Evolutionary conservation across 1,140 invertebrate species (phyloP).

Genomic region (Bombus ignitus): DNA sequence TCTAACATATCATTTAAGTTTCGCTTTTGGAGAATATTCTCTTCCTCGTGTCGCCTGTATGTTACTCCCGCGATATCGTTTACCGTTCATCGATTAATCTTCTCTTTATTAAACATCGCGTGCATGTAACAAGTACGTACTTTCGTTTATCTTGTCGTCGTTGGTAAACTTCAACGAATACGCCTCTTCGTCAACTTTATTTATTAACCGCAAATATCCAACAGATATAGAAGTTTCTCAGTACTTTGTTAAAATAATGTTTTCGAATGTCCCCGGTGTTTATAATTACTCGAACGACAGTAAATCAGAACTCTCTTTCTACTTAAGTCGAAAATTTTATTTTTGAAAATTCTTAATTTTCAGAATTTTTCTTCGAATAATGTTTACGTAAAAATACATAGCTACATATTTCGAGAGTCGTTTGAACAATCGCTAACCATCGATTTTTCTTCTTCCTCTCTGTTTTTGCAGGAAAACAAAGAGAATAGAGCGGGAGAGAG

Average conservation of each 20-base stretch:
- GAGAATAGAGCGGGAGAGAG: neutral
- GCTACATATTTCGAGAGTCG: no score
- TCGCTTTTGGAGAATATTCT: neutral
- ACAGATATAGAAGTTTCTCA: neutral
- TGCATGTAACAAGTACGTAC: neutral
- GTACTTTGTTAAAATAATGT: neutral
- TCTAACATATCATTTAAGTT: no score
- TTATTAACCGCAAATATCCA: neutral
- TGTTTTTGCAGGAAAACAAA: no score
- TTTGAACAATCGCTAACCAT: neutral
- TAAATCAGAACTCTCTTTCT: neutral
- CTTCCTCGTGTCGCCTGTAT: neutral
- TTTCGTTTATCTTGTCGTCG: neutral
- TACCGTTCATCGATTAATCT: neutral
- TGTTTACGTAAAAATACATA: neutral
- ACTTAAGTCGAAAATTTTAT: neutral
- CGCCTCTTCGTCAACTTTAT: neutral
- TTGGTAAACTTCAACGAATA: neutral
- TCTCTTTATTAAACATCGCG: constrained; percentile 1
- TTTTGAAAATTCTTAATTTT: neutral
- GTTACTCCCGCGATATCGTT: neutral
- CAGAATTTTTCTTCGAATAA: neutral
- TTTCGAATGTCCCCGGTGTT: neutral
- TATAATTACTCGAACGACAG: neutral
- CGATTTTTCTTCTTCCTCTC: neutral